Conservation (phyloP, 2,797 vertebrate genomes). For the Ciconia nigra region DNA sequence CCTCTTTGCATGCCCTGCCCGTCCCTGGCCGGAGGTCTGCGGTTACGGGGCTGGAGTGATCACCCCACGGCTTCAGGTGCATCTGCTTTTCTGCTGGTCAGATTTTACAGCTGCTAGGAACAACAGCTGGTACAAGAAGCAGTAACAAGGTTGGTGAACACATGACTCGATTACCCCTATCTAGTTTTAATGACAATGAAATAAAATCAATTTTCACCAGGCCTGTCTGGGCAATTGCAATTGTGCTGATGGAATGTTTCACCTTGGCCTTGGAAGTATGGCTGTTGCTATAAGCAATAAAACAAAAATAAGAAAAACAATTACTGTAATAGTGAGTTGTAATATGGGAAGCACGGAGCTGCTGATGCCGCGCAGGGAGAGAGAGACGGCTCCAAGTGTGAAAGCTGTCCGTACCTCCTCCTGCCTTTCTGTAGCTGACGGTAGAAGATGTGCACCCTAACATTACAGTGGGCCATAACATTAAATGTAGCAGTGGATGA, state of each 20-base stretch:
- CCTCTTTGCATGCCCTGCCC: neutral
- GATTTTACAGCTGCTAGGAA: neutral
- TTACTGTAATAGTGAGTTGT: neutral
- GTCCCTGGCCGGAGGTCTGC: neutral
- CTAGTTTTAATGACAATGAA: neutral
- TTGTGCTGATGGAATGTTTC: neutral
- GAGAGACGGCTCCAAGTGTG: neutral
- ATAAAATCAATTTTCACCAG: neutral
- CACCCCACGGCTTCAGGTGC: fast-evolving
- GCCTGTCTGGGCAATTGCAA: neutral
- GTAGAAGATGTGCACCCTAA: neutral
- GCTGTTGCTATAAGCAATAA: neutral
- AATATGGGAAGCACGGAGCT: neutral
- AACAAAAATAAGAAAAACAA: neutral
- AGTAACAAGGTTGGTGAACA: neutral
- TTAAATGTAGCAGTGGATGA: neutral
- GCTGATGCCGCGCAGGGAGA: neutral
- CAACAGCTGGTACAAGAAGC: neutral
- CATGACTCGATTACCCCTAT: neutral
- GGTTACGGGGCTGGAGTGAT: neutral
- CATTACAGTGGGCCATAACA: fast-evolving
- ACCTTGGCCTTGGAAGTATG: neutral
- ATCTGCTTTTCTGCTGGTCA: neutral
- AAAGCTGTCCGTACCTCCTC: neutral
- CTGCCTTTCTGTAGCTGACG: neutral